Evolutionary conservation across 2,797 vertebrate species (phyloP), one percentile per base, ranked within the genome.

Genomic region (Sebastes wilsoni): DNA sequence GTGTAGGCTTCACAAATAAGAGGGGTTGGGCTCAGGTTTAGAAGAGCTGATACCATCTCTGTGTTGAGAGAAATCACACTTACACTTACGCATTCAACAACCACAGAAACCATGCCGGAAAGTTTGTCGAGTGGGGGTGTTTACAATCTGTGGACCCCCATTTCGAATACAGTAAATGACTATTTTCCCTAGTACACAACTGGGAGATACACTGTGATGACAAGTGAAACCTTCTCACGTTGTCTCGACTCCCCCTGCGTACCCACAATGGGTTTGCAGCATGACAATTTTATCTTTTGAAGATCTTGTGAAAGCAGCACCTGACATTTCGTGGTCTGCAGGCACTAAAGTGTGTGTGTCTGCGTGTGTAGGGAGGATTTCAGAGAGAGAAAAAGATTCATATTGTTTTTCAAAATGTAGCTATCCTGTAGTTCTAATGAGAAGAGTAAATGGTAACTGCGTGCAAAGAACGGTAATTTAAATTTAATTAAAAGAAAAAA

Each of bases 161-260:
- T 82, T 93, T 92, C 82, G 80, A 79, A 77, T 83, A 89, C 76
- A 90, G 80, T 87, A 70, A 72, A 38, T 80, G 28, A 82, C 73
- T 75, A 38, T 52, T 86, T 88, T 88, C 71, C 77, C 49, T 75
- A n/a, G 66, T 30, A 46, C 74, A 80, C 42, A 60, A 73, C 52
- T 66, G 54, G 85, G 42, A 82, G 69, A 72, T 60, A 66, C 2
- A 46, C 66, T 32, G 59, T 89, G 82, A 89, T 80, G 83, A 81
- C 62, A 90, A 91, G 62, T 87, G 93, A 93, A 94, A 93, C 89
- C 85, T 75, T 90, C 78, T 86, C 85, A 89, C 66, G 3, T 87
- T 83, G 25, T 70, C 28, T 82, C 6, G 8, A 66, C 75, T 64
- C 73, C 32, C 64, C 61, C 62, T 83, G 10, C 60, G 62, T 38